Evolutionary conservation across 2,888 invertebrate species (phyloP), one percentile per base, ranked within the genome.

Genomic region (Amorpha juglandis): DNA sequence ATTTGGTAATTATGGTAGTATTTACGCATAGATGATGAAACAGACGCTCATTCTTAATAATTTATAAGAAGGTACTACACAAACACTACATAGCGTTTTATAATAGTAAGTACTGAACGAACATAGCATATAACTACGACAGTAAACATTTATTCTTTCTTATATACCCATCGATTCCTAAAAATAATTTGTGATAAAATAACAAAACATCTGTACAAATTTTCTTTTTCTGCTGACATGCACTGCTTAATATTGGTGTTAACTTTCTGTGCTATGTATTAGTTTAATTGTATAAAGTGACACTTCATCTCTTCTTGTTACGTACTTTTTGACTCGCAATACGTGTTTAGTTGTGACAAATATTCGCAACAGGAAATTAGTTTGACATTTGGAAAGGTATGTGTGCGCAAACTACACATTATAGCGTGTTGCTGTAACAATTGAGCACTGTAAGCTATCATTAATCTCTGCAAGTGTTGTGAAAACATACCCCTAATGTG

Each of bases 401-500:
- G 4, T 42, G 19, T 38, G 6, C 16, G 1, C 11, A 19, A 42
- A 38, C 58, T 38, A 19, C 38, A 38, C 38, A 35, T 55, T 38
- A 38, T 3, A 42, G 4, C 11, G 19, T 19, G 52, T 33, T 33
- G 14, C 27, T 52, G 21, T 33, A 14, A 52, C 38, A 58, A 38
- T 58, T n/a, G 16, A 58, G 58, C 38, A 4, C 11, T 42, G 38
- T 58, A 19, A n/a, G 38, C 19, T 58, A 58, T 58, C 58, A 42
- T 58, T 58, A 58, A 58, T 58, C 58, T 58, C 19, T 58, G 58
- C 42, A 38, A 38, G 19, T 58, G 58, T 58, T 58, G 42, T 58
- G 58, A 58, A 58, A 58, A 63, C 50, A 38, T 50, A 51, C 63
- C 12, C 63, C 38, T 63, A 51, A 45, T 48, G 38, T 64, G 38